phyloP scores from a whole-genome alignment of 2,797 vertebrate genomes.

The Chanos chanos region DNA sequence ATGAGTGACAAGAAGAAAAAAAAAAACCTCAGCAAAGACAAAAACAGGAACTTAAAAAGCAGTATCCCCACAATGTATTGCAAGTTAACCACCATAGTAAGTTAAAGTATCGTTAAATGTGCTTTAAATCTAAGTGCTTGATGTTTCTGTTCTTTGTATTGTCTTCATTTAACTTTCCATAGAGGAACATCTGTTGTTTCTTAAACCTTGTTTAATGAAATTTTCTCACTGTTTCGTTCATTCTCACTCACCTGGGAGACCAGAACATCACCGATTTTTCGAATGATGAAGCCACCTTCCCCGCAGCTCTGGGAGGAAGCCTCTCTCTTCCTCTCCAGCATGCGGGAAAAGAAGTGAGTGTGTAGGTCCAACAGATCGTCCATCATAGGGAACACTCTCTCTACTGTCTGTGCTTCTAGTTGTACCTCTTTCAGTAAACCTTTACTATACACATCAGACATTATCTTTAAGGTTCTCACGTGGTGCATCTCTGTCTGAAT shows the following conservation, averaged over 20 bases:
- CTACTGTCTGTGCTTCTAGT: slow-evolving; percentile 75
- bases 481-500: slow-evolving; percentile 95
- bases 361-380: slow-evolving; percentile 84
- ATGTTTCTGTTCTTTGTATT: too few species aligned
- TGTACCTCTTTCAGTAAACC: slow-evolving; percentile 84
- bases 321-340: slow-evolving; percentile 83
- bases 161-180: too few species aligned
- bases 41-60: too few species aligned
- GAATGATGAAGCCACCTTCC: slow-evolving; percentile 81
- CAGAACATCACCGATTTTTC: slow-evolving; percentile 81
- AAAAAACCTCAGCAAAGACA: too few species aligned
- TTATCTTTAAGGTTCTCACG: slow-evolving; percentile 87
- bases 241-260: slow-evolving; percentile 75
- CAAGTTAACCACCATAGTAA: too few species aligned
- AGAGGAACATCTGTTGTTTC: too few species aligned
- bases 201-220: too few species aligned
- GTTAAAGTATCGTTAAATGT: too few species aligned
- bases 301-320: slow-evolving; percentile 62
- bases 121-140: too few species aligned
- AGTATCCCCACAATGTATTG: too few species aligned
- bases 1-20: not conserved
- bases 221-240: too few species aligned
- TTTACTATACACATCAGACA: slow-evolving; percentile 88
- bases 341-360: slow-evolving; percentile 78
- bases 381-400: slow-evolving; percentile 86